Conservation (phyloP, 2,888 invertebrate species). For the Thera obeliscata region DNA sequence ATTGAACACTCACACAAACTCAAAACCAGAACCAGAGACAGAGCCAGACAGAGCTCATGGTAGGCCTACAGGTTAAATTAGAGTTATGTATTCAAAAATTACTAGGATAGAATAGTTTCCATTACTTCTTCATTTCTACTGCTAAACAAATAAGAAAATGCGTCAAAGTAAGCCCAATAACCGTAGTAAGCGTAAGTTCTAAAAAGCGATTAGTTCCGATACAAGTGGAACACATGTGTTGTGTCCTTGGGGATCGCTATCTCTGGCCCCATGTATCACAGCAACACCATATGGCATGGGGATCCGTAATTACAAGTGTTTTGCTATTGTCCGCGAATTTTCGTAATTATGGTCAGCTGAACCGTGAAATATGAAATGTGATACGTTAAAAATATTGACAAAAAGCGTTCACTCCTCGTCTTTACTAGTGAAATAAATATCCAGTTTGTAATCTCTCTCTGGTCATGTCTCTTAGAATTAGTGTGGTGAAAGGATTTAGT, state of each 20-base stretch:
- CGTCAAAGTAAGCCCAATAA: constrained; percentile 48
- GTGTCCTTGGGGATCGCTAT: constrained; percentile 38
- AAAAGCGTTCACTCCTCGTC: too few species aligned
- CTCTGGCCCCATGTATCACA: constrained; percentile 43
- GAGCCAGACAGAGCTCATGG: too few species aligned
- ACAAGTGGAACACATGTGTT: constrained; percentile 70
- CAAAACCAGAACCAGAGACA: too few species aligned
- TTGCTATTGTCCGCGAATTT: constrained; percentile 57
- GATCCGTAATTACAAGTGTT: constrained; percentile 71
- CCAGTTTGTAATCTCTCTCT: too few species aligned
- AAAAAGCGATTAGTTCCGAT: constrained; percentile 75
- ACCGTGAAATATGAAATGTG: constrained; percentile 68
- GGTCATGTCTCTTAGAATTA: too few species aligned
- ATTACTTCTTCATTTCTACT: too few species aligned
- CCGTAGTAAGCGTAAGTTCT: constrained; percentile 49
- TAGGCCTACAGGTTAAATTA: too few species aligned
- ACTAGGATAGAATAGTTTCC: too few species aligned
- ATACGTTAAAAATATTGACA: constrained; percentile 24
- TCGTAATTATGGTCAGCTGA: constrained; percentile 61
- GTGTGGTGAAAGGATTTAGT: too few species aligned
- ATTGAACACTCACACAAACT: too few species aligned
- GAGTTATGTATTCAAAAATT: too few species aligned
- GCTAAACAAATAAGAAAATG: constrained; percentile 14
- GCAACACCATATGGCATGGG: constrained; percentile 76
- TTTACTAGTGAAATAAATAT: too few species aligned